These are phyloP conservation scores for Oryctes rhinoceros DNA, from an alignment of 1,140 invertebrate genomes.

Conservation along the genomic window DNA sequence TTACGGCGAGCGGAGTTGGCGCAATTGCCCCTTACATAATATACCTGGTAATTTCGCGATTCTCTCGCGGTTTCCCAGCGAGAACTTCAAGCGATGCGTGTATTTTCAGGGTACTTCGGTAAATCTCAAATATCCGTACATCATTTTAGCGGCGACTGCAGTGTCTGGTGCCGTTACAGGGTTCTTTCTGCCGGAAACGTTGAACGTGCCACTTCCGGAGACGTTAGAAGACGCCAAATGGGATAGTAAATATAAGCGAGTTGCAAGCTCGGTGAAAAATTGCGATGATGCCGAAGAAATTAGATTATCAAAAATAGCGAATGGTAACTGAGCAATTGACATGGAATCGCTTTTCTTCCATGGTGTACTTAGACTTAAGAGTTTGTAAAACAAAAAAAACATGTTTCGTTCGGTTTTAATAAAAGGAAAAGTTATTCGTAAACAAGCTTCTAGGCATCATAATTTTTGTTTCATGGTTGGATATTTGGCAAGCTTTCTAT, in stretches of 20 bases:
- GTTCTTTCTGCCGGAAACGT: constrained; percentile 75
- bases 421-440: too few species aligned
- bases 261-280: background rate
- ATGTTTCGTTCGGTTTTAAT: too few species aligned
- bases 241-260: background rate
- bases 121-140: constrained; percentile 65
- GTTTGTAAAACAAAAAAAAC: too few species aligned
- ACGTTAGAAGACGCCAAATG: constrained; percentile 74
- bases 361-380: background rate
- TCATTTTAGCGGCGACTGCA: constrained; percentile 66
- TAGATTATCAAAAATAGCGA: background rate
- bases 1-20: constrained; percentile 66
- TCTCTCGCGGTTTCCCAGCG: background rate
- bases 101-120: constrained; percentile 50
- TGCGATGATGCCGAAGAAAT: background rate
- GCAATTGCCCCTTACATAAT: constrained; percentile 77
- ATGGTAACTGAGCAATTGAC: background rate
- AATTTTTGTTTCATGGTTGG: too few species aligned
- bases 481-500: too few species aligned
- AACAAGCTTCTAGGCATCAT: too few species aligned
- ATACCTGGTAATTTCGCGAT: constrained; percentile 68
- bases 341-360: background rate
- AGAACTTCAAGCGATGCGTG: constrained; percentile 31
- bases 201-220: constrained; percentile 74
- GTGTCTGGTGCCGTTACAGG: constrained; percentile 66